Conservation (phyloP, 2,888 invertebrate genomes). For the Nomada ferruginata region DNA sequence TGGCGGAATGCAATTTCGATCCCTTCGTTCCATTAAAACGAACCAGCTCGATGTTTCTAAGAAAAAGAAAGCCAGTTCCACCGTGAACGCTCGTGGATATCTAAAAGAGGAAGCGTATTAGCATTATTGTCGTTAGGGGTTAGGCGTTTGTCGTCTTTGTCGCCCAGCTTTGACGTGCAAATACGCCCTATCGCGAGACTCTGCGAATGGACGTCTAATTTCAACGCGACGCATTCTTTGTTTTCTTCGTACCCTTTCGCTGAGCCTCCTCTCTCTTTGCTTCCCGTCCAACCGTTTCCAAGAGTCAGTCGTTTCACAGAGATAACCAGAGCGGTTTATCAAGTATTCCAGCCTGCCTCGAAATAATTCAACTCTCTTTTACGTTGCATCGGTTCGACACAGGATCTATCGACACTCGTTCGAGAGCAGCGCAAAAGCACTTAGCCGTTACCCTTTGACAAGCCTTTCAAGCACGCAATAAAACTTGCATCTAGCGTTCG, state of each 20-base stretch:
- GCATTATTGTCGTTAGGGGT: slow-evolving; percentile 52
- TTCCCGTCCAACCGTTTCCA: neutral
- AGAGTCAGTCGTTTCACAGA: neutral
- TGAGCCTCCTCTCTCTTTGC: neutral
- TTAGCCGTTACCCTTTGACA: slow-evolving; percentile 30
- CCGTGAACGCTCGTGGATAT: slow-evolving; percentile 21
- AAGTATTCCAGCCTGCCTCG: neutral
- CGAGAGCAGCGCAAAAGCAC: slow-evolving; percentile 5
- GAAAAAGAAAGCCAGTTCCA: neutral
- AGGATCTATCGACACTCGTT: slow-evolving; percentile 19
- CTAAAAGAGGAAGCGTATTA: slow-evolving; percentile 52
- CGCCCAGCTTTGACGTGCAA: slow-evolving; percentile 58
- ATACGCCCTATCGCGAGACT: slow-evolving; percentile 31
- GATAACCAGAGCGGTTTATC: neutral
- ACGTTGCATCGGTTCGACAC: neutral
- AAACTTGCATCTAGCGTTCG: slow-evolving; percentile 49
- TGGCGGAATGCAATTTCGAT: slow-evolving; percentile 70
- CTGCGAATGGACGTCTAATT: slow-evolving; percentile 6
- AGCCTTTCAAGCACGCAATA: slow-evolving; percentile 39
- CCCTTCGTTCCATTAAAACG: slow-evolving; percentile 39
- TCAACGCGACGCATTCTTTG: neutral
- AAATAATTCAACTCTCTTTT: neutral
- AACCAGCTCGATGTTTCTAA: slow-evolving; percentile 25
- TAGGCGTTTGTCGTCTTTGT: slow-evolving; percentile 35
- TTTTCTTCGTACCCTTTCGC: slow-evolving; percentile 12